Conservation (phyloP, 1,140 invertebrate genomes). For the Orchestia grillus region DNA sequence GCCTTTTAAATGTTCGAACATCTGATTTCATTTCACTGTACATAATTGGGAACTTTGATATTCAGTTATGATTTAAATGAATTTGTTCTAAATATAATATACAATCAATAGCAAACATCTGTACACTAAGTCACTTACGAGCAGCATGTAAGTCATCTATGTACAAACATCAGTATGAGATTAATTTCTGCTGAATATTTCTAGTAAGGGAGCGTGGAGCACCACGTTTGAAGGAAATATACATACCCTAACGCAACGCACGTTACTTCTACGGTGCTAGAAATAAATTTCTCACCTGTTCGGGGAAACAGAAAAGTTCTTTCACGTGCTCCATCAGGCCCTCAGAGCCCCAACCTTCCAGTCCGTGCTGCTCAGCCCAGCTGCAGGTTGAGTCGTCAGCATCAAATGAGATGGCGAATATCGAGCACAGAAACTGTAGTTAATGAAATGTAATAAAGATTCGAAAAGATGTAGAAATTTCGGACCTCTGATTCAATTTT, state of each 20-base stretch:
- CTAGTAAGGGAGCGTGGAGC: not conserved
- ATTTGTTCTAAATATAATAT: too few species aligned
- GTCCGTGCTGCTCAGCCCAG: not conserved
- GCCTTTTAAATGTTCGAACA: not conserved
- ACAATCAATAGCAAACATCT: too few species aligned
- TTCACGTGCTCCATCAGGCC: not conserved
- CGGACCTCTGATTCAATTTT: too few species aligned
- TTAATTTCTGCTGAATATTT: not conserved
- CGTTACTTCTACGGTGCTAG: not conserved
- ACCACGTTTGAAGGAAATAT: not conserved
- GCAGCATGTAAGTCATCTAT: not conserved
- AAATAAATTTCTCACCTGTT: not conserved
- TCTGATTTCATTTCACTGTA: too few species aligned
- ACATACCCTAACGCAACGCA: not conserved
- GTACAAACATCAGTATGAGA: not conserved
- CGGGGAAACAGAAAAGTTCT: conserved; percentile 15
- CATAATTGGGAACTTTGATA: too few species aligned
- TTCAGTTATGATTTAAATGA: too few species aligned
- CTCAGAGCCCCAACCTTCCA: not conserved
- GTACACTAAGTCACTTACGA: not conserved
- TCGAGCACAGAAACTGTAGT: too few species aligned
- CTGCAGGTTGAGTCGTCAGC: not conserved
- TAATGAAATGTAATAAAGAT: too few species aligned
- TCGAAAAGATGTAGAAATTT: too few species aligned
- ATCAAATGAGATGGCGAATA: too few species aligned